phyloP scores from a whole-genome alignment of 2,888 invertebrate species.

The Hyposoter dolosus region DNA sequence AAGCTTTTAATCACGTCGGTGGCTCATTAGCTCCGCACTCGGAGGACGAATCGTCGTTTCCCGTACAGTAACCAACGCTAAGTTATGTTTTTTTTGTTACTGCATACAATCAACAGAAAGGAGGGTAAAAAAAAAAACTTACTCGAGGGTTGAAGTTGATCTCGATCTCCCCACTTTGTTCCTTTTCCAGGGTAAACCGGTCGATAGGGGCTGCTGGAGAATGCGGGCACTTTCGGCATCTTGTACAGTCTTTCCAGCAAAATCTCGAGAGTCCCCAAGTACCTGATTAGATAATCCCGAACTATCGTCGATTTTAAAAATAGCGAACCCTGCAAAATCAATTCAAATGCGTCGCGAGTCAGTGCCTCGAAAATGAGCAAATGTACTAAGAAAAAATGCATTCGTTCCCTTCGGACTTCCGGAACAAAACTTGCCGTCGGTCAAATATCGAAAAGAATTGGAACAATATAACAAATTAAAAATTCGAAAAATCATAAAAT shows the following conservation, averaged over 20 bases:
- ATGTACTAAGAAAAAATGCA: background rate
- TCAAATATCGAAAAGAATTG: no score
- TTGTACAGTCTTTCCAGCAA: constrained; percentile 16
- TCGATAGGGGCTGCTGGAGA: constrained; percentile 39
- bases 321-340: background rate
- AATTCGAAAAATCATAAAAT: background rate
- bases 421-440: no score
- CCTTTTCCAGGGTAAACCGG: background rate
- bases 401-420: no score
- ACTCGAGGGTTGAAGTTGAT: constrained; percentile 26
- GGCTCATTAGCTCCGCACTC: constrained; percentile 24
- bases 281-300: constrained; percentile 22
- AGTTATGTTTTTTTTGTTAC: constrained; percentile 50
- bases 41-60: constrained; percentile 45
- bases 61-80: constrained; percentile 33
- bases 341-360: background rate
- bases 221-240: constrained; percentile 50
- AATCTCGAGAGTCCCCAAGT: constrained; percentile 67
- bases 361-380: background rate
- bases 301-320: constrained; percentile 5
- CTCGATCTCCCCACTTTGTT: constrained; percentile 10
- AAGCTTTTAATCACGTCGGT: constrained; percentile 17
- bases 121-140: constrained; percentile 1
- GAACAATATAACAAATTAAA: background rate
- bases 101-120: constrained; percentile 10